Base-by-base conservation (phyloP, 2,113 vertebrate genomes). In the Sorex araneus region DNA sequence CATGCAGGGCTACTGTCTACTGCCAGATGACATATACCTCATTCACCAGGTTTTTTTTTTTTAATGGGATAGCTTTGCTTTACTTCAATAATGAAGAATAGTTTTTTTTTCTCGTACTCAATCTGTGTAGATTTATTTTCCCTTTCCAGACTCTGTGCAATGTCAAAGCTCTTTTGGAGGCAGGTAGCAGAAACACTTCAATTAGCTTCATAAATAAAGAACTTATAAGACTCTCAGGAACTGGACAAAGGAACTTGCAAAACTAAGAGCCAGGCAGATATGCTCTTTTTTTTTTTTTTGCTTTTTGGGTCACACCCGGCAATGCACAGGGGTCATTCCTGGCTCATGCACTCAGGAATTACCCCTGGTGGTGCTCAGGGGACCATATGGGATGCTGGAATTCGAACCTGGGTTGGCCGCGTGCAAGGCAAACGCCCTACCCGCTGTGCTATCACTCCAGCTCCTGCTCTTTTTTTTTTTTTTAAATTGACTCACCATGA, bases 81-180 rank as follows among this genome's bases (percentile, higher is more conserved):
- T 87, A 21, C 40, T 73, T 85, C 3, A 27, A 19, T 74, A 75
- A 57, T 43, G 30, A 71, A 94, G 81, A 43, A 54, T 85, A 83
- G 40, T 23, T 15, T 80, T 93, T 4, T 54, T 92, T 67, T 86
- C 23, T 34, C 45, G 36, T 15, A 69, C 34, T 21, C 15, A 21
- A 23, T 80, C 30, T 85, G 7, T 67, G 47, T 28, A 45, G 7
- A 54, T 3, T 19, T 4, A 69, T 25, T 4, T 76, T 47, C 2
- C 1, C 30, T 28, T 47, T 30, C 78, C 27, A 19, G 21, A 30
- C 8, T 30, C 32, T n/a, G 19, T 34, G 36, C 43, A 92, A 36
- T 71, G 64, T 71, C 54, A 73, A 0, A 9, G 32, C 3, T 90
- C 27, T 91, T 94, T 74, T 64, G 27, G 45, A 75, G 82, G 30